Conservation (phyloP, 1,140 invertebrate genomes). For the Bombus terrestris region DNA sequence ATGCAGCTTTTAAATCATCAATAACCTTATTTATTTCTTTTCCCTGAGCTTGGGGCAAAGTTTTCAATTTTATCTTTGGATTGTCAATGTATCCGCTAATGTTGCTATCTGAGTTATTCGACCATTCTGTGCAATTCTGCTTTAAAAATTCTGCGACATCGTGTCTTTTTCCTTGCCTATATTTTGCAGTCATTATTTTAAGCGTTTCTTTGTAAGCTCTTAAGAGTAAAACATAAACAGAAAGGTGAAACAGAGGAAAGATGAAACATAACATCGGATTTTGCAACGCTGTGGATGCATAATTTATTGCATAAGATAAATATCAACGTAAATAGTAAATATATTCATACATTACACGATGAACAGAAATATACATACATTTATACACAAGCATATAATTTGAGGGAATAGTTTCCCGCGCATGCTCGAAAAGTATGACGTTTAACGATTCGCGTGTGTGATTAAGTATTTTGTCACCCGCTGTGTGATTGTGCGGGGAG, state of each 20-base stretch:
- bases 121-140: not conserved
- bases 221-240: not conserved
- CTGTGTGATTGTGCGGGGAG: no score
- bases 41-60: constrained; percentile 40
- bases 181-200: not conserved
- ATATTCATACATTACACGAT: constrained; percentile 58
- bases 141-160: not conserved
- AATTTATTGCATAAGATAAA: constrained; percentile 79
- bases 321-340: constrained; percentile 67
- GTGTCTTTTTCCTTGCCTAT: not conserved
- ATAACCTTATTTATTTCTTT: constrained; percentile 53
- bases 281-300: constrained; percentile 70
- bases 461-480: no score
- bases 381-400: constrained; percentile 43
- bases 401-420: not conserved
- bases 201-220: not conserved
- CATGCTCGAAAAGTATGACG: not conserved
- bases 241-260: not conserved
- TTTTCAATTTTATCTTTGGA: constrained; percentile 24
- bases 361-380: constrained; percentile 73
- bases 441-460: not conserved
- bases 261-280: constrained; percentile 53
- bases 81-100: not conserved
- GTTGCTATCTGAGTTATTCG: not conserved
- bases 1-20: constrained; percentile 50